Evolutionary conservation across 2,797 vertebrate genomes (phyloP).

Genomic region (Meda fulgida): DNA sequence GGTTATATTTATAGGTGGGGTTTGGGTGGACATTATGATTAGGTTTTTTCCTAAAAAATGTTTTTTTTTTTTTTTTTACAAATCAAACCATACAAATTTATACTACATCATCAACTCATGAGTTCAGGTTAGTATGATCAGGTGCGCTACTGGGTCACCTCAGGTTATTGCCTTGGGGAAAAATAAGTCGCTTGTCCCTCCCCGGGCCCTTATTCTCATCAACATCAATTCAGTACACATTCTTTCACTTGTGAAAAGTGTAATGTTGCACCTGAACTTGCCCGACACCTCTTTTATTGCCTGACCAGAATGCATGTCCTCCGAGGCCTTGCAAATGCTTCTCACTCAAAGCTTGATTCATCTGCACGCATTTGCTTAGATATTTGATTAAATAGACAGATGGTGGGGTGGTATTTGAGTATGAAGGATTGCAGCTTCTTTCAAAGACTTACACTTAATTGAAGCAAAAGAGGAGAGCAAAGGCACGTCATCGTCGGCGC

Average conservation of each 20-base stretch:
- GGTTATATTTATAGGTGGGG: neutral
- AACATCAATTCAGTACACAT: slow-evolving; percentile 10
- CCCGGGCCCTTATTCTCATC: neutral
- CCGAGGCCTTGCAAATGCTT: slow-evolving; percentile 27
- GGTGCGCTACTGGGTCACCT: neutral
- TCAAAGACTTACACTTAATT: slow-evolving; percentile 57
- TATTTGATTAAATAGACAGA: slow-evolving; percentile 51
- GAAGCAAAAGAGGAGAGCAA: slow-evolving; percentile 44
- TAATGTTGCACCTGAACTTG: slow-evolving; percentile 8
- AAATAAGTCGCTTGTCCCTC: neutral
- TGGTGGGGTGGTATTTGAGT: slow-evolving; percentile 39
- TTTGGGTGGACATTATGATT: neutral
- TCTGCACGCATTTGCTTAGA: slow-evolving; percentile 38
- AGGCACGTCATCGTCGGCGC: slow-evolving; percentile 60
- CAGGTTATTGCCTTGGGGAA: neutral
- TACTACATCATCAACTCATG: neutral
- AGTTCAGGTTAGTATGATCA: neutral
- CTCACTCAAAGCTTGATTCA: slow-evolving; percentile 35
- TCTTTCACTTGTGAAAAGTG: slow-evolving; percentile 8
- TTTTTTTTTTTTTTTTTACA: neutral
- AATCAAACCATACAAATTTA: neutral
- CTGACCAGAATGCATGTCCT: slow-evolving; percentile 33
- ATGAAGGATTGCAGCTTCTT: slow-evolving; percentile 51
- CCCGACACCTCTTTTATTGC: neutral
- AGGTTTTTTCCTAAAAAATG: neutral